These are phyloP conservation scores for Meloe dianella DNA, from an alignment of 2,888 invertebrate species.

Conservation along the genomic window DNA sequence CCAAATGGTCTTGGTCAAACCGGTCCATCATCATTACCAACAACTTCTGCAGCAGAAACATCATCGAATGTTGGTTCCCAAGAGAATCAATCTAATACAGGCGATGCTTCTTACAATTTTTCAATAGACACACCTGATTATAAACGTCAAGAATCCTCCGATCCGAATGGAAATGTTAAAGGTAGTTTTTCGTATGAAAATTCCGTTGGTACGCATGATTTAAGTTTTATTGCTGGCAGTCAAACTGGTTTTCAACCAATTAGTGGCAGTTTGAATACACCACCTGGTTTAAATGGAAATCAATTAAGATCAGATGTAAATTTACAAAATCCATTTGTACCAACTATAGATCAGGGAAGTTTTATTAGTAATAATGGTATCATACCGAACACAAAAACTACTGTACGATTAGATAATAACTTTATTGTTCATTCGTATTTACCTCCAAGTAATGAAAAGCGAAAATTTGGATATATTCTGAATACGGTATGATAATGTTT, in stretches of 20 bases:
- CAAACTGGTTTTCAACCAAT: constrained; percentile 49
- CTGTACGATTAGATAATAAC: constrained; percentile 18
- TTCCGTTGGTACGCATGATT: constrained; percentile 40
- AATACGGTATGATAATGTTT: constrained; percentile 20
- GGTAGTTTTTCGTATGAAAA: constrained; percentile 46
- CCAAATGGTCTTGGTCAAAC: constrained; percentile 36
- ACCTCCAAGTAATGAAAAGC: constrained; percentile 41
- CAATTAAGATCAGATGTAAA: constrained; percentile 21
- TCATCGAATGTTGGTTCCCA: background rate
- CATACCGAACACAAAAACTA: constrained; percentile 9
- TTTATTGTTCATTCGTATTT: constrained; percentile 40
- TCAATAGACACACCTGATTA: constrained; percentile 44
- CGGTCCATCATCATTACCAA: constrained; percentile 8
- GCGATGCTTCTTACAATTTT: constrained; percentile 50
- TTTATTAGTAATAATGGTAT: constrained; percentile 18
- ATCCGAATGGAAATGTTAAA: constrained; percentile 43
- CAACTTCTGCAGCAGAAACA: background rate
- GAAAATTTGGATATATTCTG: constrained; percentile 46
- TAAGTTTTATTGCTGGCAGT: constrained; percentile 42
- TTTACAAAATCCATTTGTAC: background rate
- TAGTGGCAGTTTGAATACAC: constrained; percentile 51
- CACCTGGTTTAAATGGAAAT: constrained; percentile 36
- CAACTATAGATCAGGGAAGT: background rate
- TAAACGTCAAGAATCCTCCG: constrained; percentile 44
- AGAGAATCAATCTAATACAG: constrained; percentile 31